Evolutionary conservation across 2,113 vertebrate species (phyloP).

Genomic region (Chauna torquata): DNA sequence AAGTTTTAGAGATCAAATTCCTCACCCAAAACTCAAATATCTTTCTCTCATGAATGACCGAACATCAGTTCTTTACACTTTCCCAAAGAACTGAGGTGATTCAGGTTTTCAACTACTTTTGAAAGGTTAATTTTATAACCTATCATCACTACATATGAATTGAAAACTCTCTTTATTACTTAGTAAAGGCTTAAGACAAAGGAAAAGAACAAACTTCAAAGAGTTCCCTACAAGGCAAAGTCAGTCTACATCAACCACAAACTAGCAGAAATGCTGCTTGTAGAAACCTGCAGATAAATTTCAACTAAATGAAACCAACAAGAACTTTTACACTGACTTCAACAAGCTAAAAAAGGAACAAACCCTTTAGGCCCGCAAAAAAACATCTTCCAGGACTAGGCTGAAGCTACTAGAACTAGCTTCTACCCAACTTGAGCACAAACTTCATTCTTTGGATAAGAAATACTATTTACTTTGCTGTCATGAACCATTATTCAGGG

Average conservation of each 20-base stretch:
- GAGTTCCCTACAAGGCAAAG: background rate
- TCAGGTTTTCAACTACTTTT: background rate
- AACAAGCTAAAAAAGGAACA: background rate
- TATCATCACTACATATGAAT: background rate
- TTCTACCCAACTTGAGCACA: background rate
- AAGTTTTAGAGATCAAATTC: background rate
- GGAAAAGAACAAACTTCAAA: background rate
- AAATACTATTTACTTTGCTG: background rate
- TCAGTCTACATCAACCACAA: background rate
- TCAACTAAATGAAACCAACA: background rate
- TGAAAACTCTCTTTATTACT: background rate
- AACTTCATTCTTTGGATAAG: background rate
- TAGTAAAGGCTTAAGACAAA: background rate
- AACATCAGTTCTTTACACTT: background rate
- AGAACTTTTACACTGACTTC: background rate
- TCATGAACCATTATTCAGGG: background rate
- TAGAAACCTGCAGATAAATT: background rate
- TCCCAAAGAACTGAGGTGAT: background rate
- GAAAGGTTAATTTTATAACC: background rate
- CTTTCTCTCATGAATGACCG: background rate
- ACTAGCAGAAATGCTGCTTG: background rate
- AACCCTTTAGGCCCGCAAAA: background rate
- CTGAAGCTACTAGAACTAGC: background rate
- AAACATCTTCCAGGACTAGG: background rate
- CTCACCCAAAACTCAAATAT: background rate